These are phyloP conservation scores for Phasianus colchicus DNA, from an alignment of 2,113 vertebrate genomes.

Conservation along the genomic window DNA sequence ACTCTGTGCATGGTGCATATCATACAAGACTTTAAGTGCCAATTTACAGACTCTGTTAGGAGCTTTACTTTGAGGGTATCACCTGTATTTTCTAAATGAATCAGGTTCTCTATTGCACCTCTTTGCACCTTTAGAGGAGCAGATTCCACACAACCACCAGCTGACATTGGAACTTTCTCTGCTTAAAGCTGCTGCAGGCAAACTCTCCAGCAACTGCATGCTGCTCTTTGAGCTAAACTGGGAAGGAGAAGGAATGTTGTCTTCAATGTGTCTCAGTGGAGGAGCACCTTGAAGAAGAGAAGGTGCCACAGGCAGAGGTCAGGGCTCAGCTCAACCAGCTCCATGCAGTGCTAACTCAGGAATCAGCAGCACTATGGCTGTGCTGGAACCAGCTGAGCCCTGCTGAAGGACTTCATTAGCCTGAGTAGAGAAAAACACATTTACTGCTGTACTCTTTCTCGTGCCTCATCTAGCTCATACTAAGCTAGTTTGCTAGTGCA, in stretches of 20 bases:
- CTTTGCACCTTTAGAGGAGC: neutral
- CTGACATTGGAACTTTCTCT: neutral
- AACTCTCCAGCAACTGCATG: fast-evolving
- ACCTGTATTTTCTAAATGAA: neutral
- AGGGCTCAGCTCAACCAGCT: neutral
- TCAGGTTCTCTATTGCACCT: neutral
- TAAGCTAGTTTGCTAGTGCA: neutral
- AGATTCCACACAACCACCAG: neutral
- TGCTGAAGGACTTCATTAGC: neutral
- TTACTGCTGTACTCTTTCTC: neutral
- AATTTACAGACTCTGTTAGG: neutral
- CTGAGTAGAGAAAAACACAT: neutral
- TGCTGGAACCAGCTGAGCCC: neutral
- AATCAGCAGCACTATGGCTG: neutral
- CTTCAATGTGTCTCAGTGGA: neutral
- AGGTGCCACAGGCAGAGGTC: fast-evolving
- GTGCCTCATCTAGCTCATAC: neutral
- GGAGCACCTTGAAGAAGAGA: neutral
- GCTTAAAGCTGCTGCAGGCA: neutral
- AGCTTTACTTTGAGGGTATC: neutral
- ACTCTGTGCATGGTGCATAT: neutral
- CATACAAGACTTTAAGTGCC: neutral
- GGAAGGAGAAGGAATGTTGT: neutral
- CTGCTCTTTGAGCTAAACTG: neutral
- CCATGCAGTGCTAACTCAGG: neutral